These are phyloP conservation scores for Aphaenogaster rudis DNA, from an alignment of 1,140 invertebrate genomes.

Conservation along the genomic window DNA sequence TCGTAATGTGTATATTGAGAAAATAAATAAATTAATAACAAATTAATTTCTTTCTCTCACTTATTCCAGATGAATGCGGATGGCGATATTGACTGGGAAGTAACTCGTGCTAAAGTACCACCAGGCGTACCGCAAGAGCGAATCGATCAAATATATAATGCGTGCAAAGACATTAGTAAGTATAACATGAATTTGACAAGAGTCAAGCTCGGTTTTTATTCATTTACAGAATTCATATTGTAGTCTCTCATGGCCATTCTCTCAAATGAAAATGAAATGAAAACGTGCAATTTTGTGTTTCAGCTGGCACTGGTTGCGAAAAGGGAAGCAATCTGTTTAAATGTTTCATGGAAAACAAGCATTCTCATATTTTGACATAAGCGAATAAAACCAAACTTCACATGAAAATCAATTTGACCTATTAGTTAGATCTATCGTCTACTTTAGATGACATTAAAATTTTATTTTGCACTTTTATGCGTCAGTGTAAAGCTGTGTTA, in stretches of 20 bases:
- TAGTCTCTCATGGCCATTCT: neutral
- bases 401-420: neutral
- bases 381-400: neutral
- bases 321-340: constrained; percentile 58
- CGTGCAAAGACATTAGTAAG: constrained; percentile 75
- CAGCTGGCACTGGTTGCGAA: constrained; percentile 70
- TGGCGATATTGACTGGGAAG: constrained; percentile 74
- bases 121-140: constrained; percentile 63
- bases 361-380: constrained; percentile 40
- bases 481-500: neutral
- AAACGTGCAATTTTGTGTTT: neutral
- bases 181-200: constrained; percentile 22
- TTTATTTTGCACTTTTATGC: neutral
- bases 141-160: constrained; percentile 60
- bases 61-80: constrained; percentile 75
- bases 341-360: constrained; percentile 56
- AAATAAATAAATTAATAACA: neutral
- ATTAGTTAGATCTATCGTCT: neutral
- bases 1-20: neutral
- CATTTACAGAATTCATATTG: neutral
- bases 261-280: neutral
- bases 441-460: constrained; percentile 1
- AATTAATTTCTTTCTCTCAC: constrained; percentile 3
- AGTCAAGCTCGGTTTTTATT: neutral
- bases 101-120: constrained; percentile 72